Percentiles rank a stretch among this genome's conserved stretches.
Conservation (phyloP, 1,140 invertebrate species). For the Megalopta genalis region DNA sequence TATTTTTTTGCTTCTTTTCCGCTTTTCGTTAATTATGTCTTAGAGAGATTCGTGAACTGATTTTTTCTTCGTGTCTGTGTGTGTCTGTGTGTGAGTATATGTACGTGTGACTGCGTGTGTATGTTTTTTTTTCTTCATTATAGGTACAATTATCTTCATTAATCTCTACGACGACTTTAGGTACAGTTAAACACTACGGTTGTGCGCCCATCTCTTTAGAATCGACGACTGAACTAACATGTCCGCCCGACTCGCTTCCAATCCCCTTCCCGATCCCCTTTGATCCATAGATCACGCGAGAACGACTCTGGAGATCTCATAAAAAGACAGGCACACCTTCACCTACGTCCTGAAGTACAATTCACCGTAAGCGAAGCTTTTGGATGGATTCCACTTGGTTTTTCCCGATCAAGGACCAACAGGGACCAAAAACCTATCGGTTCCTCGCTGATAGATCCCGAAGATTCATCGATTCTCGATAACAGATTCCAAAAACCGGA, state of each 20-base stretch:
- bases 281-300: no score
- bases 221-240: constrained; percentile 45
- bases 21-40: constrained; percentile 34
- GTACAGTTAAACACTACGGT: constrained; percentile 70
- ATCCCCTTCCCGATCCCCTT: no score
- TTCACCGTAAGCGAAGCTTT: constrained; percentile 78
- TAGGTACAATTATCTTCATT: constrained; percentile 66
- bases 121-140: constrained; percentile 20
- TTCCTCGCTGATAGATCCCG: no score
- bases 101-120: not conserved
- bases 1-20: not conserved
- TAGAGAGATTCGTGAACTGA: constrained; percentile 58
- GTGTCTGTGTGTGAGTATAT: not conserved
- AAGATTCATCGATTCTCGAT: no score
- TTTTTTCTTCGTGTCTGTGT: constrained; percentile 13
- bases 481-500: no score
- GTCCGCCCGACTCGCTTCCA: constrained; percentile 8
- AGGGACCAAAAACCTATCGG: not conserved
- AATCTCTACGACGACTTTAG: constrained; percentile 70
- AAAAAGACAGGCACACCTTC: constrained; percentile 74
- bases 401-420: constrained; percentile 49
- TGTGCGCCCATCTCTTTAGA: constrained; percentile 72
- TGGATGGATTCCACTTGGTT: constrained; percentile 77
- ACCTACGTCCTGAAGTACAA: constrained; percentile 76
- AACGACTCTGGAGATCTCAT: constrained; percentile 20